Conservation (phyloP, 2,888 invertebrate species). For the Gari tellinella region DNA sequence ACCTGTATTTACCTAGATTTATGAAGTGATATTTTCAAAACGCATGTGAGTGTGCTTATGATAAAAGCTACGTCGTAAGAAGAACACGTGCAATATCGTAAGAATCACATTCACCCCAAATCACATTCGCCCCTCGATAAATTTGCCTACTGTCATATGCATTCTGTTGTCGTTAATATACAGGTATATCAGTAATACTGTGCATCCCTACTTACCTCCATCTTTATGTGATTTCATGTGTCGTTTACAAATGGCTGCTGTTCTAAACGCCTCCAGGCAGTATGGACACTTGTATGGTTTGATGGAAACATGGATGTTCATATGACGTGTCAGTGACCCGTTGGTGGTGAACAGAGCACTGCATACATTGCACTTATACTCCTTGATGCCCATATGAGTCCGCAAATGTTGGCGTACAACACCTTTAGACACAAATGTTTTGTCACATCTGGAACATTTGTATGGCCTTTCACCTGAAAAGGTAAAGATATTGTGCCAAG, state of each 20-base stretch:
- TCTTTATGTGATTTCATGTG: conserved; percentile 69
- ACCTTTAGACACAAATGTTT: conserved; percentile 72
- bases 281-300: conserved; percentile 74
- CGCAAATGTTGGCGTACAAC: conserved; percentile 80
- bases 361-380: conserved; percentile 76
- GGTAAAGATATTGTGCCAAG: too few species aligned
- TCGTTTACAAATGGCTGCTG: conserved; percentile 60
- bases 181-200: too few species aligned
- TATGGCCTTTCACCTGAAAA: conserved; percentile 84
- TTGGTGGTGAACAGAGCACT: conserved; percentile 79
- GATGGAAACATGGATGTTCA: conserved; percentile 74
- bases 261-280: conserved; percentile 76
- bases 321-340: conserved; percentile 80
- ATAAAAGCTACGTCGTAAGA: too few species aligned
- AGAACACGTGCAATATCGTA: too few species aligned
- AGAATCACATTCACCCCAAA: too few species aligned
- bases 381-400: conserved; percentile 79
- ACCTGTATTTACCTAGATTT: too few species aligned
- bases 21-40: too few species aligned
- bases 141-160: too few species aligned
- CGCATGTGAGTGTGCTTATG: too few species aligned
- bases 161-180: too few species aligned
- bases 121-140: too few species aligned
- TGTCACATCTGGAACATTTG: conserved; percentile 80
- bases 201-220: too few species aligned